These are phyloP conservation scores for Campylomormyrus tamandua DNA, from an alignment of 2,113 vertebrate species.

Conservation along the genomic window DNA sequence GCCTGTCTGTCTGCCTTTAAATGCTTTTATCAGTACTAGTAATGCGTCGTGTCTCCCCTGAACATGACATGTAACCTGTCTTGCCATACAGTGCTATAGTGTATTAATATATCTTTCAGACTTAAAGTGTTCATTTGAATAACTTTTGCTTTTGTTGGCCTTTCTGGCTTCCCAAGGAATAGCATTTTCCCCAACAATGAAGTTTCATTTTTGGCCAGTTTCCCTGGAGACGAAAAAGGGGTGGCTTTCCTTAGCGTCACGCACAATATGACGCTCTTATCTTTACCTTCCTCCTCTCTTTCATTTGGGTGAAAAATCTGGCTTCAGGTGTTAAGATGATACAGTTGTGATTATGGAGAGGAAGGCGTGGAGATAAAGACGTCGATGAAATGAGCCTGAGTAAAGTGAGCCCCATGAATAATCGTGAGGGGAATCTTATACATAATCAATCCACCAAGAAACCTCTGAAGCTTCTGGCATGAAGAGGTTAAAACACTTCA, in stretches of 20 bases:
- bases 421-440: constrained; percentile 31
- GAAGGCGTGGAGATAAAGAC: not conserved
- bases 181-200: constrained; percentile 6
- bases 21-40: not conserved
- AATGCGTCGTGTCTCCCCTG: not conserved
- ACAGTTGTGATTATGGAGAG: constrained; percentile 32
- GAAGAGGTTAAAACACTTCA: constrained; percentile 63
- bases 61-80: not conserved
- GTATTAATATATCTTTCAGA: constrained; percentile 19
- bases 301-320: constrained; percentile 30
- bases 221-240: constrained; percentile 20
- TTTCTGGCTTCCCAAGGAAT: constrained; percentile 9
- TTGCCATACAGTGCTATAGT: not conserved
- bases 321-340: constrained; percentile 25
- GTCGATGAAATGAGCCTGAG: constrained; percentile 29
- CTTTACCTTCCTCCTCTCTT: not conserved
- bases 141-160: not conserved
- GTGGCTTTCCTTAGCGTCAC: not conserved
- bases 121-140: not conserved
- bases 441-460: constrained; percentile 47
- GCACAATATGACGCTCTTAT: constrained; percentile 25
- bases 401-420: constrained; percentile 9
- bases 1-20: not conserved
- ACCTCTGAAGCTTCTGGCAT: constrained; percentile 41
- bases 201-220: constrained; percentile 28